A percentile compares a stretch with the other conserved stretches of the same genome.
Evolutionary conservation across 2,888 invertebrate species (phyloP).

Genomic region (Drosophila neotestacea): DNA sequence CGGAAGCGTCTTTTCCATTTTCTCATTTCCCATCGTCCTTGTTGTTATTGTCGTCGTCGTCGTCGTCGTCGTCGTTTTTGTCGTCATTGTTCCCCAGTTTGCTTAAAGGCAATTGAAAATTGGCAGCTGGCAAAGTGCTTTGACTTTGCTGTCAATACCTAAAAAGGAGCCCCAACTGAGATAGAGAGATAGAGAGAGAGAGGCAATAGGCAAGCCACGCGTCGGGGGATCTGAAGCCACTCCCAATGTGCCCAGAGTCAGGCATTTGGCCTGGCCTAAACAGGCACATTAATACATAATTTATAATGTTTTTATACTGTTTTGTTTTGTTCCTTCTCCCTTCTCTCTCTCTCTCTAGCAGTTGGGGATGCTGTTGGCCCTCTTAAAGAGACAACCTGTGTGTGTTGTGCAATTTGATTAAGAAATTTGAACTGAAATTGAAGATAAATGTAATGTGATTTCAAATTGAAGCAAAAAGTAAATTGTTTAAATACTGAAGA

Average conservation of each 20-base stretch:
- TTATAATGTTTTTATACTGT: constrained; percentile 77
- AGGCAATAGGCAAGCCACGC: constrained; percentile 29
- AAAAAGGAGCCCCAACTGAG: constrained; percentile 22
- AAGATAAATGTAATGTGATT: constrained; percentile 40
- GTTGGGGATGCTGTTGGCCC: not conserved
- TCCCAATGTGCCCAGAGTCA: constrained; percentile 28
- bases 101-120: constrained; percentile 75
- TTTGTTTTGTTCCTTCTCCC: constrained; percentile 43
- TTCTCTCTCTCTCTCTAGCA: not conserved
- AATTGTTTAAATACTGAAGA: constrained; percentile 11
- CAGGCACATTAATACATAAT: constrained; percentile 82
- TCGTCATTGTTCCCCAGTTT: constrained; percentile 41
- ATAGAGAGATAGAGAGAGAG: not conserved
- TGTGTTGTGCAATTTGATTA: constrained; percentile 48
- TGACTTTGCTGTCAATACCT: constrained; percentile 43
- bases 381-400: constrained; percentile 23
- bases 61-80: constrained; percentile 2
- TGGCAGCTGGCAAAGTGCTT: constrained; percentile 75
- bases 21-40: constrained; percentile 43
- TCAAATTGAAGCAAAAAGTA: constrained; percentile 19
- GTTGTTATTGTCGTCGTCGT: constrained; percentile 25
- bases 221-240: constrained; percentile 32
- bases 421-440: constrained; percentile 44
- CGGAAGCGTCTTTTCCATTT: constrained; percentile 55
- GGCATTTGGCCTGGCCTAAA: constrained; percentile 56